Evolutionary conservation across 2,888 invertebrate genomes (phyloP), one percentile per base, ranked within the genome.

Genomic region (Phaedon cochleariae): DNA sequence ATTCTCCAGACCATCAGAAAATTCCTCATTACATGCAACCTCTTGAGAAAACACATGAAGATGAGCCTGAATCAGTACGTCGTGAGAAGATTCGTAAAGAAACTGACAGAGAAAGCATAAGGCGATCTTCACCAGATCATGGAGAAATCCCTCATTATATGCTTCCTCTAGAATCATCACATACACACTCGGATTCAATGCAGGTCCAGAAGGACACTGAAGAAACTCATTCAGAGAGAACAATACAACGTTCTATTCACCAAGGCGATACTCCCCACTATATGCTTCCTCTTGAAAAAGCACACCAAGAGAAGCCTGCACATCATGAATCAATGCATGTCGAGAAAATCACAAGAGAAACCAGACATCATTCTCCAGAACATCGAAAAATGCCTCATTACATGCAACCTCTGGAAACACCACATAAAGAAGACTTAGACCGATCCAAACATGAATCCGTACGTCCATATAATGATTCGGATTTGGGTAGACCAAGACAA

Each of bases 71-170:
- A 15, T 15, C 41, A 41, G 15, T 41, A 2, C n/a, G 7, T 5
- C 7, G 3, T 2, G 15, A 41, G 41, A n/a, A 41, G 41, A 15
- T 15, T 12, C 7, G 15, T n/a, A 41, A 1, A 41, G 41, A 37
- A 7, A 41, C n/a, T 41, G 12, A 21, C 4, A 15, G 4, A 26
- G 26, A 26, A 26, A 26, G 7, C 3, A 6, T n/a, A 37, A 31
- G 48, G 31, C 29, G 21, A 46, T 45, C 22, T 20, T n/a, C 45
- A 34, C 17, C 62, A n/a, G 22, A 45, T 2, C 74, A 75, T 26
- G 68, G 73, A 46, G 76, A 79, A 58, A 51, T 76, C 26, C 82
- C 83, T 15, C 78, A 79, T 60, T 83, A 82, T 62, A 82, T 82
- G 82, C 67, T 71, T 63, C 81, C 82, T 46, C 70, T 83, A 52